Evolutionary conservation across 2,888 invertebrate genomes (phyloP).

Genomic region (Ormia ochracea): DNA sequence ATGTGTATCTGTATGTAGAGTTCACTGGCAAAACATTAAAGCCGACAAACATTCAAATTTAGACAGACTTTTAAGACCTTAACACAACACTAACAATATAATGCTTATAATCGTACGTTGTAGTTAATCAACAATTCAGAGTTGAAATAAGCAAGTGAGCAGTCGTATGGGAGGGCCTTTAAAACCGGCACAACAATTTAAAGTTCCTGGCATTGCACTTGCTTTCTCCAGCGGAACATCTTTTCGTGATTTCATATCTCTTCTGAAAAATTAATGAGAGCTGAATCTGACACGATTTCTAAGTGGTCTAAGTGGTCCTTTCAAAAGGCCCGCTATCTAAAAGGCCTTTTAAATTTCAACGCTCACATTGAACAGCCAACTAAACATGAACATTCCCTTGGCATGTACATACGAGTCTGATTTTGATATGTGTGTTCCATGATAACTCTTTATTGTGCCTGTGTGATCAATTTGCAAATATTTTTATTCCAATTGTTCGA

Average conservation of each 20-base stretch:
- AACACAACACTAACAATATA: constrained; percentile 45
- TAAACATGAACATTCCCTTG: not conserved
- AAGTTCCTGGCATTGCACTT: not conserved
- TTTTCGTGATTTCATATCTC: not conserved
- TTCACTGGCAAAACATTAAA: constrained; percentile 56
- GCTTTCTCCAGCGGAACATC: not conserved
- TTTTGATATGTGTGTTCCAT: constrained; percentile 6
- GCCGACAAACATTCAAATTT: constrained; percentile 61
- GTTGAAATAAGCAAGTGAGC: not conserved
- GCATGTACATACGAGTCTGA: too few relatives aligned
- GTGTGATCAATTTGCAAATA: constrained; percentile 73
- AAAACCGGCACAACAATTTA: not conserved
- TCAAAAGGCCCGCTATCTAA: too few relatives aligned
- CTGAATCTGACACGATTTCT: not conserved
- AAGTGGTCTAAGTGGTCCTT: not conserved
- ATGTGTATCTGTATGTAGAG: constrained; percentile 22
- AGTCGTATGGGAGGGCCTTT: not conserved
- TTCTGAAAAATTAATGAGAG: too few relatives aligned
- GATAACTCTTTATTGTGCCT: constrained; percentile 50
- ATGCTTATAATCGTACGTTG: constrained; percentile 49
- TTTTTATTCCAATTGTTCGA: constrained; percentile 66
- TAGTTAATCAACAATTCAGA: constrained; percentile 1
- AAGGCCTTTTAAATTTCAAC: not conserved
- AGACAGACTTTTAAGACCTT: constrained; percentile 49
- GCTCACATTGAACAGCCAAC: not conserved